Conservation (phyloP, 1,140 invertebrate species). For the Aphidius gifuensis region DNA sequence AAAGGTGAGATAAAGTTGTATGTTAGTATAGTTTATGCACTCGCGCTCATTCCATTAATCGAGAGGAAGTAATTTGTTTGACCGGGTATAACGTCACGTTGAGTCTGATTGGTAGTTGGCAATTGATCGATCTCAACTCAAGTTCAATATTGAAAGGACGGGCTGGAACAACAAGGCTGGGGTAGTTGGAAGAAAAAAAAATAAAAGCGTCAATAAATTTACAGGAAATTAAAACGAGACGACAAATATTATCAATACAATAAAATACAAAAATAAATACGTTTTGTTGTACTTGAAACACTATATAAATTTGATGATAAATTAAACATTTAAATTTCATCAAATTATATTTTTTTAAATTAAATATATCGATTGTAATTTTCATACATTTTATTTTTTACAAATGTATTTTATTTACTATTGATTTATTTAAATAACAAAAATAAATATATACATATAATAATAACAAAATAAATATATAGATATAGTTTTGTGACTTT, state of each 20-base stretch:
- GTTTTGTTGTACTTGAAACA: no score
- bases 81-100: constrained; percentile 26
- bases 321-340: no score
- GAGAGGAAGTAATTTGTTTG: constrained; percentile 48
- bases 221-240: no score
- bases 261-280: no score
- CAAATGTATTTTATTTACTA: neutral
- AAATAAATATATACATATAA: neutral
- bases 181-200: neutral
- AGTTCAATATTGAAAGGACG: neutral
- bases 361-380: no score
- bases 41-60: constrained; percentile 33
- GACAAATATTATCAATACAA: no score
- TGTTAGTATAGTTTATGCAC: constrained; percentile 10
- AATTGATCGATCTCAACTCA: constrained; percentile 36
- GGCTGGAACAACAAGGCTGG: neutral
- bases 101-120: constrained; percentile 32
- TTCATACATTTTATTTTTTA: no score
- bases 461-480: neutral
- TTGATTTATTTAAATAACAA: neutral
- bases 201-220: neutral
- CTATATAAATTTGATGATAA: no score
- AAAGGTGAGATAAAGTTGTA: no score
- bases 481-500: no score
- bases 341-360: no score